Conservation (phyloP, 1,140 invertebrate species). For the Solen grandis region DNA sequence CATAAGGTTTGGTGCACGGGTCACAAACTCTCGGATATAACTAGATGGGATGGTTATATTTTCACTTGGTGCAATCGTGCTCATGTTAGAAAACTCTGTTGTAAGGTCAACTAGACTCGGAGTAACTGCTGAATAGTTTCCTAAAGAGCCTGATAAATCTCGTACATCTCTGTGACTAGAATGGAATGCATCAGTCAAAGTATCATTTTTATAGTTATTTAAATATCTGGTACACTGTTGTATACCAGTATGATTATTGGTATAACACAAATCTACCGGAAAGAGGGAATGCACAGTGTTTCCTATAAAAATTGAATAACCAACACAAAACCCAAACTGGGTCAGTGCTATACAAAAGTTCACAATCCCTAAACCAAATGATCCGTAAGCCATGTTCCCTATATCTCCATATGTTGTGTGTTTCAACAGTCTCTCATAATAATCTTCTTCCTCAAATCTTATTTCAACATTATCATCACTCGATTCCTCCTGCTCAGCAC, state of each 20-base stretch:
- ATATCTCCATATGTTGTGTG: constrained; percentile 77
- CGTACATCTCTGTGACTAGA: background rate
- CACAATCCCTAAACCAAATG: constrained; percentile 68
- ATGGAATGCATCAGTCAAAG: background rate
- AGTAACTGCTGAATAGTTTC: too few species aligned
- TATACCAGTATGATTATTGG: background rate
- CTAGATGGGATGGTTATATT: constrained; percentile 5
- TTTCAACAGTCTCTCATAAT: constrained; percentile 42
- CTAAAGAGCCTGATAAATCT: too few species aligned
- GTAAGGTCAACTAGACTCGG: too few species aligned
- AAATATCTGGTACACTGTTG: background rate
- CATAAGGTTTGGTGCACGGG: constrained; percentile 65
- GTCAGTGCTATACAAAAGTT: constrained; percentile 74
- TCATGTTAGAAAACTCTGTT: background rate
- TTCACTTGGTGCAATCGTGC: background rate
- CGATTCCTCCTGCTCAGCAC: too few species aligned
- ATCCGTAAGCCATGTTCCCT: constrained; percentile 71
- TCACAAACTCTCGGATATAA: constrained; percentile 24
- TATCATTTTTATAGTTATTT: background rate
- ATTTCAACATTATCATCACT: background rate
- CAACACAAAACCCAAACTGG: constrained; percentile 77
- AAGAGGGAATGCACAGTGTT: constrained; percentile 75
- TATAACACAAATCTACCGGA: constrained; percentile 53
- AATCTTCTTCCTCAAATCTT: constrained; percentile 14
- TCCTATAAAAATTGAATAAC: constrained; percentile 79